Conservation (phyloP, 2,113 vertebrate genomes). For the Pampusana beccarii region DNA sequence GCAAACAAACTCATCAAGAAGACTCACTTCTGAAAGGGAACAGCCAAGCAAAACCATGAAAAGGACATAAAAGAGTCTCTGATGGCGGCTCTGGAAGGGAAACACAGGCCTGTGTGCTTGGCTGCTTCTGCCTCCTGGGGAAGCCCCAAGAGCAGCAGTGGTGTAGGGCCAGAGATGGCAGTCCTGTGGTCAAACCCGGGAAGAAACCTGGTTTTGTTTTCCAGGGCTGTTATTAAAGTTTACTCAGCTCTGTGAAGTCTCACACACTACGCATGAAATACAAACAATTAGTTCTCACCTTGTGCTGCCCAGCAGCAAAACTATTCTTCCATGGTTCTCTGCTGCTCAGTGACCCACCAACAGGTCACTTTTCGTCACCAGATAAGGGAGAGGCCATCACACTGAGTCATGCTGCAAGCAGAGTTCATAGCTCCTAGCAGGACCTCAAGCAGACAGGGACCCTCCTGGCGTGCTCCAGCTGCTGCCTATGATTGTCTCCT, state of each 20-base stretch:
- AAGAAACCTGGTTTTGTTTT: neutral
- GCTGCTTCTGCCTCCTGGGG: neutral
- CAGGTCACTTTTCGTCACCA: neutral
- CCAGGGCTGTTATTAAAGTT: neutral
- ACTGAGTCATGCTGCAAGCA: neutral
- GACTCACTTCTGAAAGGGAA: neutral
- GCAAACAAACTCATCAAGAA: neutral
- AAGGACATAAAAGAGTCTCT: neutral
- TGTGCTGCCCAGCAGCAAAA: neutral
- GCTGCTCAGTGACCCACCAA: neutral
- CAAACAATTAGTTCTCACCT: neutral
- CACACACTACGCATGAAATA: neutral
- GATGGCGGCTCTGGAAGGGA: neutral
- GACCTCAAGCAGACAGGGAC: neutral
- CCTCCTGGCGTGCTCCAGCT: neutral
- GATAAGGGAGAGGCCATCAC: neutral
- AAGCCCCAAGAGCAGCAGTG: neutral
- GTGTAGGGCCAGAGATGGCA: neutral
- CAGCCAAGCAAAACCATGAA: neutral
- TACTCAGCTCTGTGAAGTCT: neutral
- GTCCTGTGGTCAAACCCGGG: neutral
- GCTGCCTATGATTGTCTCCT: neutral
- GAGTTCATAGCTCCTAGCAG: neutral
- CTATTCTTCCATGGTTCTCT: neutral
- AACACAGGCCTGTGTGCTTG: accelerated